These are phyloP conservation scores for Blomia tropicalis DNA, from an alignment of 2,888 invertebrate genomes.

Conservation along the genomic window DNA sequence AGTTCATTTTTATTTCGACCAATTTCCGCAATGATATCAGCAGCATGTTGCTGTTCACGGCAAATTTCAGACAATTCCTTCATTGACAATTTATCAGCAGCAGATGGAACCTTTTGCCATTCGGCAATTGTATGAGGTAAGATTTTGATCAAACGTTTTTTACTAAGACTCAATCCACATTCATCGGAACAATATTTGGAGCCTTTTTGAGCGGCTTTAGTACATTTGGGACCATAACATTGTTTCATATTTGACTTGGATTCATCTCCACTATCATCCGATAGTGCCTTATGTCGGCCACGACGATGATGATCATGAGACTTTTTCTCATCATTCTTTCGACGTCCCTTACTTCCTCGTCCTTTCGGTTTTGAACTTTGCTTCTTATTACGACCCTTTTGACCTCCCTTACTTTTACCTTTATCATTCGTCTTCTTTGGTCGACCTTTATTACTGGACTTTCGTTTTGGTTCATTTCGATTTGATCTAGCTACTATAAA, in stretches of 20 bases:
- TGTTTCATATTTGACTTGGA: conserved; percentile 43
- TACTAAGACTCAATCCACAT: conserved; percentile 76
- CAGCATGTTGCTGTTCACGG: conserved; percentile 20
- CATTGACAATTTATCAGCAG: conserved; percentile 65
- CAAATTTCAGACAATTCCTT: conserved; percentile 44
- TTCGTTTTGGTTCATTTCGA: not conserved
- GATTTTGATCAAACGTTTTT: conserved; percentile 46
- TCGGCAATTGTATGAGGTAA: conserved; percentile 77
- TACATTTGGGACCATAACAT: conserved; percentile 81
- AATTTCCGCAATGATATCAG: conserved; percentile 44
- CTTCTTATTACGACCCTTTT: conserved; percentile 2
- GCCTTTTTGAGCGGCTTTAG: conserved; percentile 52
- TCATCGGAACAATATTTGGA: conserved; percentile 87
- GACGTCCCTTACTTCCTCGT: not conserved
- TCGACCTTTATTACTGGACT: conserved; percentile 25
- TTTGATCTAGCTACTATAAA: not conserved
- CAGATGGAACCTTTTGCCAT: conserved; percentile 70
- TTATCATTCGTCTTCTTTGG: conserved; percentile 13
- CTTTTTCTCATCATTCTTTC: conserved; percentile 7
- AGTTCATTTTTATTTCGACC: conserved; percentile 60
- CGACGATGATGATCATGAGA: conserved; percentile 19
- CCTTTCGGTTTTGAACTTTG: conserved; percentile 13
- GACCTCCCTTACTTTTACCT: conserved; percentile 8
- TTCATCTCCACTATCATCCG: conserved; percentile 2
- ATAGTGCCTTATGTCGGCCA: not conserved